These are phyloP conservation scores for Rattus rattus DNA, from an alignment of 2,113 vertebrate genomes.

Conservation along the genomic window DNA sequence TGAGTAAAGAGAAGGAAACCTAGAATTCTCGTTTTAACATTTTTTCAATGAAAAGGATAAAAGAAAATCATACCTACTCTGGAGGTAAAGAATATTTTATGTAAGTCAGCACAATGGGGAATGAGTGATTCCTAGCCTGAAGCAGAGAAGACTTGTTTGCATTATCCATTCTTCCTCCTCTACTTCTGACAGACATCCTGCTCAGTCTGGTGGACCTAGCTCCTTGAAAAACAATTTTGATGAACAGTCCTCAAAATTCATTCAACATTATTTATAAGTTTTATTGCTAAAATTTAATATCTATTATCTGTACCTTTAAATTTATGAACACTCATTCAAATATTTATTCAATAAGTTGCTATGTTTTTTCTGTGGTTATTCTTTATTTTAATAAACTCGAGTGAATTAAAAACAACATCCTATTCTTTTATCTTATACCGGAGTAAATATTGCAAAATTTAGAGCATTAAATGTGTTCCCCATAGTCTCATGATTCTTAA, in stretches of 20 bases:
- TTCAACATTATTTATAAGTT: neutral
- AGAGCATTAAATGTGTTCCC: neutral
- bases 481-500: neutral
- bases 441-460: neutral
- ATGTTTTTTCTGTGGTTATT: neutral
- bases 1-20: neutral
- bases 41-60: neutral
- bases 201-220: neutral
- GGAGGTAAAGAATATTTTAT: neutral
- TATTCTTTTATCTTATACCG: neutral
- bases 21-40: neutral
- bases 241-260: neutral
- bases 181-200: neutral
- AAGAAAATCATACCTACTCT: neutral
- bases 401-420: neutral
- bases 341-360: conserved; percentile 3
- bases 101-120: neutral
- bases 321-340: neutral
- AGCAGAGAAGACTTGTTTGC: neutral
- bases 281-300: neutral
- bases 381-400: neutral
- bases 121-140: neutral
- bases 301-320: neutral
- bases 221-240: neutral
- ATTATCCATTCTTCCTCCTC: neutral